phyloP scores from a whole-genome alignment of 2,113 vertebrate species.

The Loxodonta africana region DNA sequence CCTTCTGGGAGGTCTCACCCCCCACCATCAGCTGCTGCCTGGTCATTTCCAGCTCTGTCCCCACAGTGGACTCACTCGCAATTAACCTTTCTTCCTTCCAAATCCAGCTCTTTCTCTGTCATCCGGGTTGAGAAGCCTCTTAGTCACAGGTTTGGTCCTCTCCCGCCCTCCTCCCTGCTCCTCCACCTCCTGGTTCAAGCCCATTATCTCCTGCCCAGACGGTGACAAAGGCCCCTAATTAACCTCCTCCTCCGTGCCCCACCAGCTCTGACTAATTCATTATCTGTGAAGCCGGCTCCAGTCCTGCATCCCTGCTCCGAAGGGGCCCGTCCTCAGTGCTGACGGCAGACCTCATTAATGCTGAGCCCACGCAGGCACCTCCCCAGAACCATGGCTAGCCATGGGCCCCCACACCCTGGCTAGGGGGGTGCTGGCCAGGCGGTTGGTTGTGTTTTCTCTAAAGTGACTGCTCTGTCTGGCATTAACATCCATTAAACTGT shows the following conservation, averaged over 20 bases:
- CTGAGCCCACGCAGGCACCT: background rate
- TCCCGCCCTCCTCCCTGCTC: background rate
- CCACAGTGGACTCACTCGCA: conserved; percentile 30
- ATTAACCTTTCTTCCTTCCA: conserved; percentile 67
- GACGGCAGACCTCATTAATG: background rate
- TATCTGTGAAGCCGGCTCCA: background rate
- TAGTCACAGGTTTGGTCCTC: conserved; percentile 51
- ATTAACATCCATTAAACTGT: background rate
- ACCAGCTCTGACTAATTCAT: conserved; percentile 49
- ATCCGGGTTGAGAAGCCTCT: conserved; percentile 12
- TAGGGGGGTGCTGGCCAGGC: background rate
- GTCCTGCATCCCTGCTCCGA: background rate
- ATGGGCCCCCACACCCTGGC: accelerated
- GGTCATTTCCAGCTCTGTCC: conserved; percentile 45
- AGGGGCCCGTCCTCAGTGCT: background rate
- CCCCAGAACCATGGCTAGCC: background rate
- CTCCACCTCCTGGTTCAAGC: background rate
- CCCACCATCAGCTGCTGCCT: background rate
- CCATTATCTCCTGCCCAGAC: conserved; percentile 73
- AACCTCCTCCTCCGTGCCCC: background rate
- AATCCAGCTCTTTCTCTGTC: conserved; percentile 50
- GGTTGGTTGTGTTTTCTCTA: background rate
- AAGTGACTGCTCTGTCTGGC: background rate
- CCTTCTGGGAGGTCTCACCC: background rate
- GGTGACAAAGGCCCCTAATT: conserved; percentile 62